A percentile compares a stretch with the other conserved stretches of the same genome.
phyloP scores from a whole-genome alignment of 2,113 vertebrate species.

The Callopanchax toddi region DNA sequence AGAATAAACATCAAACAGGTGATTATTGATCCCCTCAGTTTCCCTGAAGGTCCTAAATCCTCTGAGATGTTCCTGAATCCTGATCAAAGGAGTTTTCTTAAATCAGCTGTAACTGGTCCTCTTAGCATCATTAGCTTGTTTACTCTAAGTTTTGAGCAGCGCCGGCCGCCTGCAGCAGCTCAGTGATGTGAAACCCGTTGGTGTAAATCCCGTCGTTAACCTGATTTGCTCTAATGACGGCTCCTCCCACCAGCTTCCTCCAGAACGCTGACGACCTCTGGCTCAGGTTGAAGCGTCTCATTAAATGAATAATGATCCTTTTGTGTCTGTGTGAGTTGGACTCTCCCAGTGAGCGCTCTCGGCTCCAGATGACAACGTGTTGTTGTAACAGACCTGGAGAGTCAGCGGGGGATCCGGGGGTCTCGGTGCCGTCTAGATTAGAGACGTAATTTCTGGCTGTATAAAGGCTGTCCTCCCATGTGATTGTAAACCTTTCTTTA shows the following conservation, averaged over 20 bases:
- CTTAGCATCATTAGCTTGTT: neutral
- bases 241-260: constrained; percentile 16
- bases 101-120: too few species aligned
- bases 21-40: too few species aligned
- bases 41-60: too few species aligned
- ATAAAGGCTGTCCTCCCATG: too few species aligned
- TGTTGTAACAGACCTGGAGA: neutral
- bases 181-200: constrained; percentile 14
- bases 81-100: too few species aligned
- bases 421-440: too few species aligned
- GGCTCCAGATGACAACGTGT: neutral
- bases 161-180: constrained; percentile 3
- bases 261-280: constrained; percentile 14
- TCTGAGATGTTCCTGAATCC: too few species aligned
- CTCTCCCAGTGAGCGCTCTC: constrained; percentile 3
- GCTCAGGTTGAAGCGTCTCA: constrained; percentile 23
- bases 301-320: constrained; percentile 33
- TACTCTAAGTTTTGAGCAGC: neutral
- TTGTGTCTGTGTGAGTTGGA: constrained; percentile 6
- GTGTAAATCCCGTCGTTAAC: constrained; percentile 47
- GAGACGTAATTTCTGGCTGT: too few species aligned
- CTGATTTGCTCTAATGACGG: constrained; percentile 17
- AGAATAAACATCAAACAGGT: too few species aligned
- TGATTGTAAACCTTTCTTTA: too few species aligned
- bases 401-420: too few species aligned